Evolutionary conservation across 2,888 invertebrate genomes (phyloP).

Genomic region (Halictus ligatus): DNA sequence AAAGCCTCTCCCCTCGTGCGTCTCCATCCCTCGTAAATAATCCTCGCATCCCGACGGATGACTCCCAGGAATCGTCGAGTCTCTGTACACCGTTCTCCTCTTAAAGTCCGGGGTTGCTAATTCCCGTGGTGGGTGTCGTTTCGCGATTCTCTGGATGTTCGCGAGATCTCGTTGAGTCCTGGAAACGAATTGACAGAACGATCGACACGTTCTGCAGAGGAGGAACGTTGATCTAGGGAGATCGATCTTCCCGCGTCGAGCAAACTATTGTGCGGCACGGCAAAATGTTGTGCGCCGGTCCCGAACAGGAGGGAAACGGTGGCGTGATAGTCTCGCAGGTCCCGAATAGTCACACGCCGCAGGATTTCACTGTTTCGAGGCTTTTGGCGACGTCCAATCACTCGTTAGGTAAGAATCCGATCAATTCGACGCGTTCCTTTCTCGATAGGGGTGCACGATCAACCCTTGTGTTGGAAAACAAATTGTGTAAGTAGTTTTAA

Average conservation of each 20-base stretch:
- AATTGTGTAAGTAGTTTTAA: background rate
- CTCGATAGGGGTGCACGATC: background rate
- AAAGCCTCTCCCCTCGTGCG: constrained; percentile 23
- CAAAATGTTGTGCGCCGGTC: constrained; percentile 76
- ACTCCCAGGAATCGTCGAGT: constrained; percentile 16
- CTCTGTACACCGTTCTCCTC: background rate
- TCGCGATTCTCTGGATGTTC: background rate
- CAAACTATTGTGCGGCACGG: background rate
- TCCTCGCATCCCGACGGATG: background rate
- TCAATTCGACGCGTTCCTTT: background rate
- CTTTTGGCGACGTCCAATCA: constrained; percentile 79
- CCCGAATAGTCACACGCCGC: constrained; percentile 79
- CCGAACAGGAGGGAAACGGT: constrained; percentile 69
- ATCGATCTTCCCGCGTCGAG: background rate
- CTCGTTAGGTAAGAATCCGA: constrained; percentile 74
- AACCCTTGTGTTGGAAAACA: background rate
- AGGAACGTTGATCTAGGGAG: background rate
- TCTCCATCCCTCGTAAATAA: constrained; percentile 42
- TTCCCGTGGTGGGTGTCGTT: background rate
- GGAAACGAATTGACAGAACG: background rate
- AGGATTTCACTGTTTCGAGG: constrained; percentile 83
- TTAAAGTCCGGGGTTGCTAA: background rate
- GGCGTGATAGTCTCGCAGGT: constrained; percentile 75
- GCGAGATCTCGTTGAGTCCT: background rate
- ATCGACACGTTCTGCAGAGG: background rate